A percentile compares a stretch with the other conserved stretches of the same genome.
Evolutionary conservation across 1,140 invertebrate genomes (phyloP).

Genomic region (Eupristina koningsbergeri): DNA sequence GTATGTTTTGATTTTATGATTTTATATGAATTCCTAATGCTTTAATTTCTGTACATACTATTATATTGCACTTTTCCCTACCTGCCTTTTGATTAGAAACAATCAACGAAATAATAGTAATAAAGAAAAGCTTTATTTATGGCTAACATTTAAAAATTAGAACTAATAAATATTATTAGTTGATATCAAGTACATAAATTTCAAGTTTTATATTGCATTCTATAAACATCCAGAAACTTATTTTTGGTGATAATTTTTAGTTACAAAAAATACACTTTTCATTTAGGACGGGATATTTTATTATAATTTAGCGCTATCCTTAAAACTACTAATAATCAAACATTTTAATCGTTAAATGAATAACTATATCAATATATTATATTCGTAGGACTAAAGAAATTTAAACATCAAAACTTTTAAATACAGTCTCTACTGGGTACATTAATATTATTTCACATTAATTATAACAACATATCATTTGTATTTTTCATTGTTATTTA

Average conservation of each 20-base stretch:
- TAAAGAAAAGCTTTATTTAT: slow-evolving; percentile 8
- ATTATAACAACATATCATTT: slow-evolving; percentile 36
- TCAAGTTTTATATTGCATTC: background rate
- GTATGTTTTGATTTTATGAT: background rate
- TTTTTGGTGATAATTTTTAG: background rate
- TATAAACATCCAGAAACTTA: slow-evolving; percentile 2
- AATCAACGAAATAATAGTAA: slow-evolving; percentile 1
- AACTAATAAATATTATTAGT: background rate
- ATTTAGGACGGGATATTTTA: slow-evolving; percentile 22
- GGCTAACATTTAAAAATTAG: background rate
- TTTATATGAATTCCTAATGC: background rate
- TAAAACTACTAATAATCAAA: background rate
- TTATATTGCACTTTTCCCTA: slow-evolving; percentile 50
- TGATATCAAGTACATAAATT: background rate
- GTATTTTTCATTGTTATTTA: slow-evolving; percentile 43
- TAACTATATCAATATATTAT: slow-evolving; percentile 13
- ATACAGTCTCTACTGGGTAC: slow-evolving; percentile 6
- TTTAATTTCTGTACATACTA: slow-evolving; percentile 27
- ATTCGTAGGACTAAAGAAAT: slow-evolving; percentile 8
- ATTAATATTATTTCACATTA: slow-evolving; percentile 43
- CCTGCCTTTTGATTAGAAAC: slow-evolving; percentile 34
- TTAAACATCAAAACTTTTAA: slow-evolving; percentile 8
- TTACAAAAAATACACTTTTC: background rate
- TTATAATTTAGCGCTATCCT: slow-evolving; percentile 40
- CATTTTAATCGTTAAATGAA: slow-evolving; percentile 29